Conservation (phyloP, 1,140 invertebrate genomes). For the Bombus sibiricus region DNA sequence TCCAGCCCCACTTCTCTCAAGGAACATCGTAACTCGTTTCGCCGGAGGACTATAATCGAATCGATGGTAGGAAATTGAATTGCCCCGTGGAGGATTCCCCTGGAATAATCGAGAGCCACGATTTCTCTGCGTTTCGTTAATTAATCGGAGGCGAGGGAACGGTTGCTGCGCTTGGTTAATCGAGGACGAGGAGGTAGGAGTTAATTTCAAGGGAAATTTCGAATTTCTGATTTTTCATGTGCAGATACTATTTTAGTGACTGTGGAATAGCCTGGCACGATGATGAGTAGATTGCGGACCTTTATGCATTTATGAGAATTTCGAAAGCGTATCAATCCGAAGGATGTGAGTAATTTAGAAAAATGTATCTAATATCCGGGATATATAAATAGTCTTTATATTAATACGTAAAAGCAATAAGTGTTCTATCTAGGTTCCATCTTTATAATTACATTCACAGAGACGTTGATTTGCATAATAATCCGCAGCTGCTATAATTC, state of each 20-base stretch:
- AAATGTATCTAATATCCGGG: too few species aligned
- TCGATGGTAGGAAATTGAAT: constrained; percentile 40
- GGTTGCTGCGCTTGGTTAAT: not conserved
- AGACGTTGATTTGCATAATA: too few species aligned
- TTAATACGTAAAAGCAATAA: too few species aligned
- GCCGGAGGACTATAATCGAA: constrained; percentile 25
- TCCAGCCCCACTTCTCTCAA: not conserved
- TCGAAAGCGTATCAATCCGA: too few species aligned
- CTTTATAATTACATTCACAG: too few species aligned
- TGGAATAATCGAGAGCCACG: constrained; percentile 37
- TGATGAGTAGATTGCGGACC: not conserved
- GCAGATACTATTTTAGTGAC: not conserved
- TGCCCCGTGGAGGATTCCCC: constrained; percentile 20
- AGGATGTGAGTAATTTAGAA: too few species aligned
- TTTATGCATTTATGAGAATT: too few species aligned
- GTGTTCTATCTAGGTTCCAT: too few species aligned
- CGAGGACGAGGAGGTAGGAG: not conserved
- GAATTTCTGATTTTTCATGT: not conserved
- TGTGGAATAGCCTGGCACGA: not conserved
- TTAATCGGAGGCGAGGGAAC: not conserved
- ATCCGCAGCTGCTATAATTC: not conserved
- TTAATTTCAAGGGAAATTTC: not conserved
- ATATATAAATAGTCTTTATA: too few species aligned
- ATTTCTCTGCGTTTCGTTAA: constrained; percentile 43
- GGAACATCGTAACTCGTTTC: constrained; percentile 35